Conservation (phyloP, 2,113 vertebrate genomes). For the Poeciliopsis turrubarensis region DNA sequence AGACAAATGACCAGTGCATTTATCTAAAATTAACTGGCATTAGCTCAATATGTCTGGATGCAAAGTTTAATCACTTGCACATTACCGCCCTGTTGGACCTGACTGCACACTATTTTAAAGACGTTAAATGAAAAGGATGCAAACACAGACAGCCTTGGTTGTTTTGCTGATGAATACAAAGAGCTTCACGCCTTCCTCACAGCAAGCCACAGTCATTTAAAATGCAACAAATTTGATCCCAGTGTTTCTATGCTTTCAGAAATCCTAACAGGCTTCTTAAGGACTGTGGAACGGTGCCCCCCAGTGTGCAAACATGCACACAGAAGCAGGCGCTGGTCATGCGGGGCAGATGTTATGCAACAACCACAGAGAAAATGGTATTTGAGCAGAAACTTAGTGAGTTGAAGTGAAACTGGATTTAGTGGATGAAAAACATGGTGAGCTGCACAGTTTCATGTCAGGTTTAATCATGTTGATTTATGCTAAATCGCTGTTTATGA, state of each 20-base stretch:
- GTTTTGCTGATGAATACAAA: background rate
- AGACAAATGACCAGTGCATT: background rate
- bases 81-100: background rate
- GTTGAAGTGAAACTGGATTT: constrained; percentile 32
- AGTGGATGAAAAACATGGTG: constrained; percentile 16
- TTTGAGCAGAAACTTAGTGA: constrained; percentile 14
- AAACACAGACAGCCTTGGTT: background rate
- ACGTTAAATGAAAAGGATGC: background rate
- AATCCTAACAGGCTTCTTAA: background rate
- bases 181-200: background rate
- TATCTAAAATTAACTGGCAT: constrained; percentile 20
- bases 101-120: background rate
- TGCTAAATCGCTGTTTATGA: constrained; percentile 9
- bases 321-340: constrained; percentile 13
- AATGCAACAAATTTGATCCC: background rate
- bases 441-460: background rate
- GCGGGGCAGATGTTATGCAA: constrained; percentile 49
- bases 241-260: background rate
- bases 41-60: constrained; percentile 22
- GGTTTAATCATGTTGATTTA: constrained; percentile 4
- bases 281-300: constrained; percentile 57
- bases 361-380: constrained; percentile 18
- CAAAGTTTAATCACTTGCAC: constrained; percentile 9
- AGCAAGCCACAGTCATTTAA: background rate
- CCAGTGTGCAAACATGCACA: constrained; percentile 43